phyloP scores from a whole-genome alignment of 2,888 invertebrate genomes.

The Theretra japonica region DNA sequence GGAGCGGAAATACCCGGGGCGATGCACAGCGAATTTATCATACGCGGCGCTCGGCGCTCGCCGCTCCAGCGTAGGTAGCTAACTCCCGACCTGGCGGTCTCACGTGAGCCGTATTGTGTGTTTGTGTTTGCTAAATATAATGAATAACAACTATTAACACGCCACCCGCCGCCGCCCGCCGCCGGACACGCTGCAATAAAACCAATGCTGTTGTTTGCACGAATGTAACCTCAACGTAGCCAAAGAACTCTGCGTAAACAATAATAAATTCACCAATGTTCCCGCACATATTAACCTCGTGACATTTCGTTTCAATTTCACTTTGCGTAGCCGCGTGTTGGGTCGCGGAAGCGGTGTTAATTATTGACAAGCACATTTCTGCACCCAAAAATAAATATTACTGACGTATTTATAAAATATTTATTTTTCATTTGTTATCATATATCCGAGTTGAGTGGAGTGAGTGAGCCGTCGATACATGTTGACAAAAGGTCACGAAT shows the following conservation, averaged over 20 bases:
- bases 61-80: conserved; percentile 46
- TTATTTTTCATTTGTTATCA: conserved; percentile 6
- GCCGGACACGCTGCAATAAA: not conserved
- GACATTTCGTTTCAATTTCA: not conserved
- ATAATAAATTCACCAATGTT: conserved; percentile 9
- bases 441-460: too few species aligned
- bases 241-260: conserved; percentile 1
- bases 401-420: not conserved
- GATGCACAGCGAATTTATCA: conserved; percentile 76
- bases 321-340: not conserved
- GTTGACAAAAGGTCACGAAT: conserved; percentile 2
- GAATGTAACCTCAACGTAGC: not conserved
- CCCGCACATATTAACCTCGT: conserved; percentile 2
- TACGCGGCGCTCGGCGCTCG: conserved; percentile 47
- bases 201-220: not conserved
- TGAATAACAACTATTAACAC: not conserved
- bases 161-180: too few species aligned
- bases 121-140: conserved; percentile 38
- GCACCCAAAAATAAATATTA: not conserved
- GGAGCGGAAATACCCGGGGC: conserved; percentile 76
- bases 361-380: conserved; percentile 6
- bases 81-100: conserved; percentile 55
- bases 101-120: conserved; percentile 40
- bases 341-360: not conserved
- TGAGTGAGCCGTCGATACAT: not conserved